phyloP scores from a whole-genome alignment of 2,113 vertebrate species.

The Centropus bengalensis region DNA sequence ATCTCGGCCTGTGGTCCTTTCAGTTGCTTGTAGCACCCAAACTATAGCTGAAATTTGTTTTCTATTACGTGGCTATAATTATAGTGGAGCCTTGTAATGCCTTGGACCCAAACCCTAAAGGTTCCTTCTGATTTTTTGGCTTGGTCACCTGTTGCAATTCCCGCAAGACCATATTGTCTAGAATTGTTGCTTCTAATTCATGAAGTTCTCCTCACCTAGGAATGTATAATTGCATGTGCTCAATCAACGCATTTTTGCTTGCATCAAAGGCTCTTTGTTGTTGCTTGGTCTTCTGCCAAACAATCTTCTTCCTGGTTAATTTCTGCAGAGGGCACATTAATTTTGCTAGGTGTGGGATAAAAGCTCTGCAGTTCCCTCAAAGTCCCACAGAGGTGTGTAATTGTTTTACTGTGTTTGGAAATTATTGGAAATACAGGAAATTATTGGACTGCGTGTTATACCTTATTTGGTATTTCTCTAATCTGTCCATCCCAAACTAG shows the following conservation, averaged over 20 bases:
- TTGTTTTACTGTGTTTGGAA: not conserved
- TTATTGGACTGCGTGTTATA: not conserved
- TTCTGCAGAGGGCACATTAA: not conserved
- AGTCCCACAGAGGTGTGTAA: not conserved
- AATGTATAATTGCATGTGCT: not conserved
- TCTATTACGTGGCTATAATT: rapidly evolving
- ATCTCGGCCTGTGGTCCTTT: not conserved
- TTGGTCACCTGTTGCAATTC: too few relatives aligned
- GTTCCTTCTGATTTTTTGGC: not conserved
- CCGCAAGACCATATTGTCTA: not conserved
- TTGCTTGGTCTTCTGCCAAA: not conserved
- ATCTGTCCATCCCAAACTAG: not conserved
- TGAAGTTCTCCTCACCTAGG: not conserved
- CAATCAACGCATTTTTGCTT: not conserved
- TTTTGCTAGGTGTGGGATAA: not conserved
- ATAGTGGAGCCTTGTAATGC: not conserved
- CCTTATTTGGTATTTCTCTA: not conserved
- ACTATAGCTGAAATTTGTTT: not conserved
- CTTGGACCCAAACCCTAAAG: not conserved
- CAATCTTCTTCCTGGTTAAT: not conserved
- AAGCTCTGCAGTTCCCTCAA: not conserved
- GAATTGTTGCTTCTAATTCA: not conserved
- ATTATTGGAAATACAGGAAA: not conserved
- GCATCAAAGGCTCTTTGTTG: not conserved
- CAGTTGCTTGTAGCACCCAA: not conserved